Percentiles rank a stretch among this genome's conserved stretches.
Conservation (phyloP, 2,113 vertebrate genomes). For the Epinephelus moara region DNA sequence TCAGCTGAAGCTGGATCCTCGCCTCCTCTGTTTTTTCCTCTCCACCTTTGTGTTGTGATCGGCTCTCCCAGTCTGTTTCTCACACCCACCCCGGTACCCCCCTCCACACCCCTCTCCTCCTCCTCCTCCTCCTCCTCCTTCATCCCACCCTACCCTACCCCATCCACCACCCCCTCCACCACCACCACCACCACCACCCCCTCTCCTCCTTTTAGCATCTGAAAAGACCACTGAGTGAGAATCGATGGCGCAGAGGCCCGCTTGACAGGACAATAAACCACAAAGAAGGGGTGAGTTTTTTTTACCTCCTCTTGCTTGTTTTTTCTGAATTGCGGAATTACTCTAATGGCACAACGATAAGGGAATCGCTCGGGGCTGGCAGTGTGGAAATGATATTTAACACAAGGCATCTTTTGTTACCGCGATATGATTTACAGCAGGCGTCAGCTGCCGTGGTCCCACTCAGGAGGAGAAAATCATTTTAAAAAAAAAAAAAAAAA, state of each 20-base stretch:
- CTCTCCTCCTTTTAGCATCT: constrained; percentile 86
- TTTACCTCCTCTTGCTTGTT: constrained; percentile 50
- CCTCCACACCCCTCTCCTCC: neutral
- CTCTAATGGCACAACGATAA: constrained; percentile 57
- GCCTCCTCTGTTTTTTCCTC: constrained; percentile 11
- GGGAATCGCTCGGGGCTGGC: constrained; percentile 55
- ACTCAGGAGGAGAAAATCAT: constrained; percentile 20
- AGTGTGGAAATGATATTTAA: constrained; percentile 67
- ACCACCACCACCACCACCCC: constrained; percentile 56
- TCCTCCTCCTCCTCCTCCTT: constrained; percentile 33
- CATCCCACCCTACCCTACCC: constrained; percentile 60
- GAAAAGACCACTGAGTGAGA: constrained; percentile 86
- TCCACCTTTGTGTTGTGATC: constrained; percentile 87
- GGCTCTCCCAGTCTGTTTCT: constrained; percentile 82
- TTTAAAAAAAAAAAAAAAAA: neutral
- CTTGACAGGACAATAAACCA: constrained; percentile 89
- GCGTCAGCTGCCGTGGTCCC: constrained; percentile 66
- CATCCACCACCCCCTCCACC: constrained; percentile 40
- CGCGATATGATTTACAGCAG: constrained; percentile 75
- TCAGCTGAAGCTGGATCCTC: neutral
- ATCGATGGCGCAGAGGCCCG: constrained; percentile 89
- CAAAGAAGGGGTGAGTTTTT: constrained; percentile 88
- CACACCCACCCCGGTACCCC: constrained; percentile 79
- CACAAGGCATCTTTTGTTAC: constrained; percentile 84
- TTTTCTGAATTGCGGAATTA: constrained; percentile 66